Conservation (phyloP, 2,888 invertebrate genomes). For the Copidosoma aretas region DNA sequence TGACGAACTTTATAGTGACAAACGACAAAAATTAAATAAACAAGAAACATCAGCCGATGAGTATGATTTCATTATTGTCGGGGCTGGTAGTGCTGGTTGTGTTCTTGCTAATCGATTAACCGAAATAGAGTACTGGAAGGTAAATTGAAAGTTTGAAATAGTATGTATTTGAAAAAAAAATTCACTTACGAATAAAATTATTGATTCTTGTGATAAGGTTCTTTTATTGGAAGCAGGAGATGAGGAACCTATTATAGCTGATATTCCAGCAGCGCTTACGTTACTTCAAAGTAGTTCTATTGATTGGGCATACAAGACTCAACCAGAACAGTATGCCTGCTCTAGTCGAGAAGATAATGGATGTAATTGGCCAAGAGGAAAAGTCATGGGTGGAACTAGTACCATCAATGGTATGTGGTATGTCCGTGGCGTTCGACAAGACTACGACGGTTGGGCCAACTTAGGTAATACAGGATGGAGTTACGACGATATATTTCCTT, state of each 20-base stretch:
- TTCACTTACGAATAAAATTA: neutral
- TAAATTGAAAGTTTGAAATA: neutral
- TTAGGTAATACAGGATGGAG: conserved; percentile 16
- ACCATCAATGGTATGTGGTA: neutral
- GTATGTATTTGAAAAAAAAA: too few relatives aligned
- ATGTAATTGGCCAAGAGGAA: conserved; percentile 10
- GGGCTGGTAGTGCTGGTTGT: conserved; percentile 61
- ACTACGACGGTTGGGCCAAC: conserved; percentile 8
- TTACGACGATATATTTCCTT: neutral
- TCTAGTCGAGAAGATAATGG: conserved; percentile 34
- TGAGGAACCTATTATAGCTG: conserved; percentile 8
- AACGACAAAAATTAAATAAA: neutral
- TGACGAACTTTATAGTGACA: neutral
- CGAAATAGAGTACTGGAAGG: conserved; percentile 61
- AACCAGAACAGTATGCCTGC: neutral
- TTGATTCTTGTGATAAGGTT: neutral
- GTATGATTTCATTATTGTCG: conserved; percentile 45
- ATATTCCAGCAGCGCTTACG: neutral
- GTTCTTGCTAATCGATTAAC: conserved; percentile 63
- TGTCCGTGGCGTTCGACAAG: conserved; percentile 9
- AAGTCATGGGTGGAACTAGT: conserved; percentile 16
- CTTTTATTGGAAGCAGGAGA: conserved; percentile 7
- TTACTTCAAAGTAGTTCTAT: neutral
- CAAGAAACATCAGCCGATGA: neutral
- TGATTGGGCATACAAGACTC: neutral